Base-by-base conservation (phyloP, 2,797 vertebrate species). In the Rhyacichthys aspro region DNA sequence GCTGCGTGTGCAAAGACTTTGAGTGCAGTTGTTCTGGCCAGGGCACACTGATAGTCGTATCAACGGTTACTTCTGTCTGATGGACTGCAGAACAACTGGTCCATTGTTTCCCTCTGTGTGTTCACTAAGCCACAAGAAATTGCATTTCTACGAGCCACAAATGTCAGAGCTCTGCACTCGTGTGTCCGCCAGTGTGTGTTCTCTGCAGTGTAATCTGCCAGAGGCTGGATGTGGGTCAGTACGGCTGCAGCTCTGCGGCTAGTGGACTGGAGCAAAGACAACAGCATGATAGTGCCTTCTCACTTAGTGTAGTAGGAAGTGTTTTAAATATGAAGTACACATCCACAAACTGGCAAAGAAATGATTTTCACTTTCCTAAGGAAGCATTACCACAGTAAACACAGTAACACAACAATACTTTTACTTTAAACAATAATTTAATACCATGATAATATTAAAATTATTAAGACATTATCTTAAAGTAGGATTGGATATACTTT, bases 211-310 rank as follows among this genome's bases (percentile, higher is more conserved):
- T 83, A 86, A 90, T 87, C 81, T 78, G 68, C 64, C 66, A 67
- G 61, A 67, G 59, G 74, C 70, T 44, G 36, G 79, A 88, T 89
- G 65, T 89, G 82, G 83, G 83, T 86, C 82, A 90, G 65, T 74
- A 67, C 72, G 71, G 72, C 70, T 73, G 42, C 55, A 77, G 58
- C 45, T 64, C 64, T 71, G 50, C 7, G 3, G 33, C 39, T 17
- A 33, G 42, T 11, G 48, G 47, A 23, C 28, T 18, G 19, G 42
- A 53, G 64, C 41, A 76, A 53, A 67, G 36, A 39, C 57, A 38
- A 37, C 68, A 76, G 64, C 63, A 78, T 72, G 59, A 73, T 54
- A 39, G 14, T 68, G 71, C 42, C 36, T 42, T 59, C 63, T 38
- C 68, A 41, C 46, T 65, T 67, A 43, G 50, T 63, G 37, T 46